Evolutionary conservation across 64 coral and sea anemone species (phyloP), one percentile per base, ranked within the genome.

Genomic region (Dendronephthya gigantea): DNA sequence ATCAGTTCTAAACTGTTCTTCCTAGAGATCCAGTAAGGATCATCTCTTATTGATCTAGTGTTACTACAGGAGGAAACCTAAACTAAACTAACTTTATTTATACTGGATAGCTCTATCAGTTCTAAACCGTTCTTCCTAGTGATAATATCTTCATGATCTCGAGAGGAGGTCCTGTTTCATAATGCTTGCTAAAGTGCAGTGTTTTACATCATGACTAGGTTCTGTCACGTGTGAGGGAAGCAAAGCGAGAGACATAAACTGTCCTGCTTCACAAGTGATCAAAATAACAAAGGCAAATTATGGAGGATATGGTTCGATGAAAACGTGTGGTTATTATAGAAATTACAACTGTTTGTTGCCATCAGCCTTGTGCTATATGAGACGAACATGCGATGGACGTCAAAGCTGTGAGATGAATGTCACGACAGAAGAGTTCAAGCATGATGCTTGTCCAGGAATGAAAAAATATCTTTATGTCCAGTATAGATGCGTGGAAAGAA

Each of bases 281-380:
- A 22, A 30, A n/a, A 30, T 66, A 66, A 66, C 19, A 5, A n/a
- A 66, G 19, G 58, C 58, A 5, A 66, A 66, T 30, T 66, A 66
- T 15, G 58, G 58, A 22, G 58, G 58, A 22, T 66, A 66, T 30
- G 58, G 58, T 3, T 30, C 19, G 19, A 22, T 66, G 3, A 66
- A 66, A 30, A 66, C 58, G 6, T 66, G 58, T 30, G 29, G 29
- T 30, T 66, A 66, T 30, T n/a, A 6, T 30, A 3, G 58, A 66
- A 66, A 66, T 30, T 66, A 66, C 58, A 66, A 66, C 29, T 66
- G 58, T 66, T n/a, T 66, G 58, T 30, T 66, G 58, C 58, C 58
- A 5, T 66, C 58, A n/a, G 19, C 58, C 14, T 66, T 66, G 29
- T 66, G 58, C 58, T 30, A 66, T 7, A 17, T 66, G 58, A 66